These are phyloP conservation scores for Torymus tubicola DNA, from an alignment of 2,888 invertebrate species.

Conservation along the genomic window DNA sequence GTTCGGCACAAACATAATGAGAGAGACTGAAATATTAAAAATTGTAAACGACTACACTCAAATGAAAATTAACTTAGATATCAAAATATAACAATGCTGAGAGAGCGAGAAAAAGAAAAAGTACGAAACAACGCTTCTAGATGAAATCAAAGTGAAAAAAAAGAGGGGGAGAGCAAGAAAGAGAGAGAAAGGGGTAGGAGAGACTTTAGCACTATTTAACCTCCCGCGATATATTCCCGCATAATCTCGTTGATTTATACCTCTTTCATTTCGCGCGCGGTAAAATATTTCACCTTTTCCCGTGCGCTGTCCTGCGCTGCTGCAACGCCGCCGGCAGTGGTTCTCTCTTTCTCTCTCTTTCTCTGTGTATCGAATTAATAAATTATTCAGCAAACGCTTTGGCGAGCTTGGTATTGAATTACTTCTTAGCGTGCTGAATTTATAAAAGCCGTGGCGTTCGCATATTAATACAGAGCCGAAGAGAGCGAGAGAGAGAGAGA, in stretches of 20 bases:
- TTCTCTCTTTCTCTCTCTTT: no score
- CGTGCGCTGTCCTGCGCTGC: not conserved
- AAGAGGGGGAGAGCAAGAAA: slow-evolving; percentile 6
- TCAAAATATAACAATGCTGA: no score
- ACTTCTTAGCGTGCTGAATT: slow-evolving; percentile 24
- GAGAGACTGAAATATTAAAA: no score
- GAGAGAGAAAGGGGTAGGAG: not conserved
- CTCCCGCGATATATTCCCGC: slow-evolving; percentile 8
- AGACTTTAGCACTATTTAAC: not conserved
- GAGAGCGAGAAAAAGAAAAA: no score
- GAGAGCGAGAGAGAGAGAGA: not conserved
- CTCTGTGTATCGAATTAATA: slow-evolving; percentile 24
- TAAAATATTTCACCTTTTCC: slow-evolving; percentile 3
- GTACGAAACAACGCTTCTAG: no score
- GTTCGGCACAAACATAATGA: no score
- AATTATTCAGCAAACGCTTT: slow-evolving; percentile 35
- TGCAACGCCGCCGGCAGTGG: no score
- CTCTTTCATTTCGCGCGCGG: slow-evolving; percentile 25
- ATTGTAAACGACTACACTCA: no score
- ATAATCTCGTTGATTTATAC: slow-evolving; percentile 43
- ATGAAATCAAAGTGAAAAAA: no score
- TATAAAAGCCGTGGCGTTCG: slow-evolving; percentile 16
- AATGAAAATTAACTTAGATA: no score
- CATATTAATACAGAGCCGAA: slow-evolving; percentile 8
- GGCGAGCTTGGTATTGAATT: slow-evolving; percentile 30